Evolutionary conservation across 2,888 invertebrate species (phyloP), one percentile per base, ranked within the genome.

Genomic region (Acleris cristana): DNA sequence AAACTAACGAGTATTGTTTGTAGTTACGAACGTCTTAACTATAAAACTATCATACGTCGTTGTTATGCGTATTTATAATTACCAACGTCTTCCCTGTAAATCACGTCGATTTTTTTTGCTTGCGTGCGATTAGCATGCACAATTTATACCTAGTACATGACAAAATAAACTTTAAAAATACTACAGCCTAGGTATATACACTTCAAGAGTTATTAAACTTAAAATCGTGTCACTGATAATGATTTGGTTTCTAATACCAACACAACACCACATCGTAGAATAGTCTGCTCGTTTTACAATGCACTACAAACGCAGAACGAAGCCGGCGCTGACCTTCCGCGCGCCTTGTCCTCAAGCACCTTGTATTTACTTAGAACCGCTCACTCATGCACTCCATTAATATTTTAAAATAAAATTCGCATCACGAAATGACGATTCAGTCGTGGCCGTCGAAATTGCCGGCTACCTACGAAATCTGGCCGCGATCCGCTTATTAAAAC

Each of bases 401-500:
- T 61, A 23, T 54, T 53, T 64, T 66, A 75, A 74, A 76, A 77
- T 76, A 77, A 79, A 75, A 77, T 78, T 78, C 79, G 78, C 79
- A 77, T 83, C 86, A 84, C 80, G 67, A 69, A 67, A 67, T 70
- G 64, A 53, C 62, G 79, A 78, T 78, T 80, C 78, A 73, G 80
- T 77, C 74, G 82, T 84, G 79, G 83, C 77, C 75, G 69, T 73
- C 79, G 71, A 90, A 91, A 91, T 89, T 85, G 84, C 79, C 79
- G 80, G 79, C 79, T 80, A 76, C 77, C 82, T 82, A 84, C 84
- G 83, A 81, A 81, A 76, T 80, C 73, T 71, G 71, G 71, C 77
- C 77, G 65, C 76, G 81, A 83, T 85, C 82, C 83, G 80, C 81
- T 86, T 84, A 90, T 90, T 91, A 90, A 89, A 87, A 90, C 72